Evolutionary conservation across 2,113 vertebrate species (phyloP), one percentile per base, ranked within the genome.

Genomic region (Turnix velox): DNA sequence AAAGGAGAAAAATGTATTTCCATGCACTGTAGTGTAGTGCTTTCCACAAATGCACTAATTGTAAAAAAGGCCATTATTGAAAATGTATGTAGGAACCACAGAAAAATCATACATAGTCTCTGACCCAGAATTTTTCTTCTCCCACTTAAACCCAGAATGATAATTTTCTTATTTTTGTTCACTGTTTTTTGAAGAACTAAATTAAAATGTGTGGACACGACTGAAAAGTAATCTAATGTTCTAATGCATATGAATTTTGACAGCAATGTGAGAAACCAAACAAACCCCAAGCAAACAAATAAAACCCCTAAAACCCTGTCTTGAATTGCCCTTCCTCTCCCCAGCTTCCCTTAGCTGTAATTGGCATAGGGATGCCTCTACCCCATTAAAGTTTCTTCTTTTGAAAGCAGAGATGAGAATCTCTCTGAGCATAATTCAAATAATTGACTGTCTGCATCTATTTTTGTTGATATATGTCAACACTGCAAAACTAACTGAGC

Each of bases 361-460:
- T 65, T 90, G 62, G 5, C 57, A 57, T 5, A 73, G 63, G 49
- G 82, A 81, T 61, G 61, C 16, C 31, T 92, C 75, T 65, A 3
- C 30, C n/a, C 87, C 75, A 62, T 57, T 79, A 63, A 39, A 91
- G 14, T 35, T 94, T 31, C 33, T 78, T 92, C 13, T 40, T 83
- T 89, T 16, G 20, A 35, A 68, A 84, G 33, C 35, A 91, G 92
- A 88, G 30, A 91, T 45, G 40, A 74, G 76, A 94, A 72, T 43
- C 28, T n/a, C 25, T 80, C 58, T 75, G 59, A 76, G 35, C 23
- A 51, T 59, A 58, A 67, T 88, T 57, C 66, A 91, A 83, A 87
- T 96, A 92, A 96, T 95, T 91, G 94, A 85, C 57, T 91, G 37
- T n/a, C 88, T 75, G 45, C 72, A 42, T 72, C 72, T 91, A 48